A percentile compares a stretch with the other conserved stretches of the same genome.
These are phyloP conservation scores for Tiliacea aurago DNA, from an alignment of 2,888 invertebrate species.

Conservation along the genomic window DNA sequence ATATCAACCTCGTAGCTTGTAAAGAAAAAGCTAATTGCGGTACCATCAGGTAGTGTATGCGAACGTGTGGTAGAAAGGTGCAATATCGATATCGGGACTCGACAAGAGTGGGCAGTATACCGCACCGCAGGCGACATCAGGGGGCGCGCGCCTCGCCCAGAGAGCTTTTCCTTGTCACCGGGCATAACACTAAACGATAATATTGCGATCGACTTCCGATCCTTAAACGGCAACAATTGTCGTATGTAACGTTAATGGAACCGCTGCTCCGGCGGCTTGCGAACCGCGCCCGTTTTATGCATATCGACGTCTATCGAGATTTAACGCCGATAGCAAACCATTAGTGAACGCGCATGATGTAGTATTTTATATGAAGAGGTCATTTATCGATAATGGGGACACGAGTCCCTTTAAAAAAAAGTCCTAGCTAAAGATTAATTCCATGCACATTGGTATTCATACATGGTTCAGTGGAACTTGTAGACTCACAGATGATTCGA, in stretches of 20 bases:
- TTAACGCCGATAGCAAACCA: constrained; percentile 68
- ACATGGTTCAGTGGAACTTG: not conserved
- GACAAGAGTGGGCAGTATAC: constrained; percentile 67
- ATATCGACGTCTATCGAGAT: constrained; percentile 72
- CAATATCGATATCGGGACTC: constrained; percentile 66
- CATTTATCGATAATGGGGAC: constrained; percentile 23
- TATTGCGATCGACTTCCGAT: constrained; percentile 85
- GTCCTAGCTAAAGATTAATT: not conserved
- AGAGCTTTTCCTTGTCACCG: constrained; percentile 90
- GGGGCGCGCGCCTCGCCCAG: constrained; percentile 74
- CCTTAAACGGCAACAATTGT: constrained; percentile 87
- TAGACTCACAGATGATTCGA: too few species aligned
- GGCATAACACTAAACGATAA: constrained; percentile 89
- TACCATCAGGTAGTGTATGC: constrained; percentile 48
- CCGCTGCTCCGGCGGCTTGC: constrained; percentile 68
- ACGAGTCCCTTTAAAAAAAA: constrained; percentile 1
- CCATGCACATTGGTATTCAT: not conserved
- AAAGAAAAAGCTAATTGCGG: constrained; percentile 21
- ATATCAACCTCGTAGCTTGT: not conserved
- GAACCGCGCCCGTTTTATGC: constrained; percentile 75
- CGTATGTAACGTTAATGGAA: constrained; percentile 85
- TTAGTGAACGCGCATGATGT: constrained; percentile 47
- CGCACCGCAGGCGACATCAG: constrained; percentile 77
- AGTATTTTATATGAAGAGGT: constrained; percentile 54
- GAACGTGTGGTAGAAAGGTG: constrained; percentile 67